Conservation (phyloP, 1,140 invertebrate species). For the Brachionus calyciflorus region DNA sequence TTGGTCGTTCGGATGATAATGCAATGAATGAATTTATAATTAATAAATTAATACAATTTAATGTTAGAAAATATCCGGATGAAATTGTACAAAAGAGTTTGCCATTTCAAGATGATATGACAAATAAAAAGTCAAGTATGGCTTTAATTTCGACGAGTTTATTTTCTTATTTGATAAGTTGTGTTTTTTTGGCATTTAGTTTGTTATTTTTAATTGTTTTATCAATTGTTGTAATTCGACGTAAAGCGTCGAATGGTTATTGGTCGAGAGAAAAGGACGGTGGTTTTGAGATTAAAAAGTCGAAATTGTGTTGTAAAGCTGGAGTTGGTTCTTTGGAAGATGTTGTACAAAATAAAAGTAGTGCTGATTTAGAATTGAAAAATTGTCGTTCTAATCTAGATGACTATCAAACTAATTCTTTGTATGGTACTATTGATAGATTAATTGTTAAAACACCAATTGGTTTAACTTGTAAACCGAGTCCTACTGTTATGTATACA, state of each 20-base stretch:
- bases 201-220: conserved; percentile 7
- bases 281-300: conserved; percentile 5
- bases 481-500: conserved; percentile 36
- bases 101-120: background rate
- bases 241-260: conserved; percentile 25
- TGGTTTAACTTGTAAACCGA: background rate
- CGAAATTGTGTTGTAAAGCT: conserved; percentile 20
- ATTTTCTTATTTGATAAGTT: conserved; percentile 20
- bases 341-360: background rate
- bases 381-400: conserved; percentile 15
- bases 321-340: conserved; percentile 17
- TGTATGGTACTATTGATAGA: conserved; percentile 44
- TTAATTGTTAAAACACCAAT: conserved; percentile 29
- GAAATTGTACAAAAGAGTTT: conserved; percentile 7
- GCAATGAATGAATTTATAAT: conserved; percentile 44
- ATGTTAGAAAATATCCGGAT: conserved; percentile 44
- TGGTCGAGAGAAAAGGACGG: conserved; percentile 39
- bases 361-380: conserved; percentile 14
- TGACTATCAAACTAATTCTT: background rate
- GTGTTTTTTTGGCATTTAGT: conserved; percentile 2
- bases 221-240: background rate
- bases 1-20: background rate
- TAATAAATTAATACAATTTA: conserved; percentile 22
- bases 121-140: background rate
- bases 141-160: background rate